These are phyloP conservation scores for Eretmochelys imbricata DNA, from an alignment of 2,113 vertebrate species.

Conservation along the genomic window DNA sequence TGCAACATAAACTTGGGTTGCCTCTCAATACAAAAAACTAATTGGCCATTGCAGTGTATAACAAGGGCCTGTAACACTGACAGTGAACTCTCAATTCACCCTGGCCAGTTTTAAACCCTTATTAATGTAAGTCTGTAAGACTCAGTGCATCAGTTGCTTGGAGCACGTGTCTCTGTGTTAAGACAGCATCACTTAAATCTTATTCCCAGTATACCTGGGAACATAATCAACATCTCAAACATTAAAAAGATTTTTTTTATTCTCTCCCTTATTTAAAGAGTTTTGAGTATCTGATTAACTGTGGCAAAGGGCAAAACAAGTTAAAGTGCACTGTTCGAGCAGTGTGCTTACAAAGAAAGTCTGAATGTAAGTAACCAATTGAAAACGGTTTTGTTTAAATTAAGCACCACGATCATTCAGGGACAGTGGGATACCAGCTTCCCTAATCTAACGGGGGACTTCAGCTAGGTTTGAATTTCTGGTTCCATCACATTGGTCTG, in stretches of 20 bases:
- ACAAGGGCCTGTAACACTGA: not conserved
- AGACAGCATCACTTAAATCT: not conserved
- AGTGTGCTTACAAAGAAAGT: not conserved
- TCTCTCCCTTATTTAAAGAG: not conserved
- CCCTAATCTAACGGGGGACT: not conserved
- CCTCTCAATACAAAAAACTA: not conserved
- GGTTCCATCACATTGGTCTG: slow-evolving; percentile 37
- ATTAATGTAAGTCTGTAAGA: not conserved
- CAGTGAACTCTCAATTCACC: not conserved
- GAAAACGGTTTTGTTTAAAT: slow-evolving; percentile 13
- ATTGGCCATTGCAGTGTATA: not conserved
- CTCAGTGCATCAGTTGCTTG: not conserved
- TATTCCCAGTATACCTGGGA: not conserved
- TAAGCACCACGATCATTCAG: slow-evolving; percentile 35
- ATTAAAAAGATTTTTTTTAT: not conserved
- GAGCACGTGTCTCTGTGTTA: not conserved
- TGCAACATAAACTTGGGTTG: not conserved
- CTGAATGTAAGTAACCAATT: not conserved
- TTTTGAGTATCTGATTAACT: not conserved
- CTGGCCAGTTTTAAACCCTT: not conserved
- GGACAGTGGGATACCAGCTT: slow-evolving; percentile 14
- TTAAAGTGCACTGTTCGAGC: not conserved
- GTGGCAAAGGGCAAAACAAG: not conserved
- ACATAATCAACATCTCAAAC: not conserved
- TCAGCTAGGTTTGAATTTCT: slow-evolving; percentile 28